These are phyloP conservation scores for Thaumatotibia leucotreta DNA, from an alignment of 1,140 invertebrate species.

Conservation along the genomic window DNA sequence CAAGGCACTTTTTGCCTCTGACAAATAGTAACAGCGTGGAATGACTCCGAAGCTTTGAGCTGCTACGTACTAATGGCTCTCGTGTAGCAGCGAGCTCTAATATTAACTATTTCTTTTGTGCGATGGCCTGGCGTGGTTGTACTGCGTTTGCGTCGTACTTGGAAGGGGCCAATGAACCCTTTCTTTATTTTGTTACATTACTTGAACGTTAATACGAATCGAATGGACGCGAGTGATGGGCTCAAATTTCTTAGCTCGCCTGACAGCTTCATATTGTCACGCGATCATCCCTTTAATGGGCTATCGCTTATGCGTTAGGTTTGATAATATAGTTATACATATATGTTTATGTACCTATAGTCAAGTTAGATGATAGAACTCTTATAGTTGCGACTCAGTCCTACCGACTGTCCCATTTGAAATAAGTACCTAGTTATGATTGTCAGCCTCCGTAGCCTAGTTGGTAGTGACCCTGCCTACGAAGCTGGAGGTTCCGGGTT, in stretches of 20 bases:
- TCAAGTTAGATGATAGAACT: no score
- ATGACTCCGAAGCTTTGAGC: slow-evolving; percentile 68
- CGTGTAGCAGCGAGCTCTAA: slow-evolving; percentile 61
- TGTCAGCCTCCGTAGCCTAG: no score
- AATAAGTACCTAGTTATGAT: no score
- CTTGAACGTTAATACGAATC: slow-evolving; percentile 69
- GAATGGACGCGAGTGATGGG: slow-evolving; percentile 59
- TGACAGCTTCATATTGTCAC: slow-evolving; percentile 54
- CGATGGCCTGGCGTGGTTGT: slow-evolving; percentile 51
- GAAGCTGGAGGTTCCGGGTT: no score
- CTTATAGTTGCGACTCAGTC: no score
- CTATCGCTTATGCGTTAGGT: slow-evolving; percentile 23
- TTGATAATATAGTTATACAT: neutral
- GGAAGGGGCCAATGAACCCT: slow-evolving; percentile 62
- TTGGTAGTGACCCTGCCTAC: no score
- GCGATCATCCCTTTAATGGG: slow-evolving; percentile 52
- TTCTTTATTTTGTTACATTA: slow-evolving; percentile 69
- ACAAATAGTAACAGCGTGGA: slow-evolving; percentile 72
- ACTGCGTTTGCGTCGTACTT: slow-evolving; percentile 46
- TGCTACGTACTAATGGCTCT: slow-evolving; percentile 66
- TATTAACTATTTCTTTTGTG: slow-evolving; percentile 76
- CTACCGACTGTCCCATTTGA: no score
- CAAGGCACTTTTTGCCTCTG: slow-evolving; percentile 72
- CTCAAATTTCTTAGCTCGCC: slow-evolving; percentile 59
- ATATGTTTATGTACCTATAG: no score